Base-by-base conservation (phyloP, 1,140 invertebrate genomes). In the Zaprionus inermis region DNA sequence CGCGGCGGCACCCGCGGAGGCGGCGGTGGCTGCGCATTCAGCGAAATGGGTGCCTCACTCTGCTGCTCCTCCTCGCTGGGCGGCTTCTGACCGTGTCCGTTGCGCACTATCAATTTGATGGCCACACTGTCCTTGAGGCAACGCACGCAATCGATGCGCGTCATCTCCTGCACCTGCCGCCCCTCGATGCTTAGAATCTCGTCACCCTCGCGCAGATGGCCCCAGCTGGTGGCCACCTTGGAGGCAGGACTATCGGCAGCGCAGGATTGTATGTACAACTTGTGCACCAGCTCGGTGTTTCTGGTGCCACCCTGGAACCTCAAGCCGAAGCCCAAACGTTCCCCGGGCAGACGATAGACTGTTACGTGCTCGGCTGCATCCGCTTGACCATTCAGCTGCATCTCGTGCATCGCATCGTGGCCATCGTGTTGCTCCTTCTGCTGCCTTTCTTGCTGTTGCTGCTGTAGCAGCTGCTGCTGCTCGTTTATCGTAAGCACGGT, bases 251-350 rank as follows among this genome's bases (percentile, higher is more conserved):
- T 98, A 68, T 97, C 96, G 28, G 95, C 94, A 22, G 97, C 97
- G 90, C 97, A 97, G 77, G 96, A 97, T 86, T 98, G 97, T 59
- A 98, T 97, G 58, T 97, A 96, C 18, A 98, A 93, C 69, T 95
- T 94, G 9, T 94, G 92, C 5, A 96, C 95, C 55, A 94, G 94
- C 85, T 97, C 96, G 11, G 94, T 93, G 22, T 95, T 95, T 72
- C 96, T 95, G 5, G 96, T 95, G 4, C 97, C 97, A 34, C 97
- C 97, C 92, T 98, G 97, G 91, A 99, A 98, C 91, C 97, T 97
- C 0, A 98, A 92, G 0, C 97, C 97, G 85, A 99, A 97, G 0
- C 98, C 98, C 0, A 99, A 93, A 44, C 97, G 94, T 92, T 98
- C 97, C 0, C 97, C 97, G 0, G 97, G 97, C 60, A 98, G 93